Evolutionary conservation across 2,113 vertebrate genomes (phyloP).

Genomic region (Promerops cafer): DNA sequence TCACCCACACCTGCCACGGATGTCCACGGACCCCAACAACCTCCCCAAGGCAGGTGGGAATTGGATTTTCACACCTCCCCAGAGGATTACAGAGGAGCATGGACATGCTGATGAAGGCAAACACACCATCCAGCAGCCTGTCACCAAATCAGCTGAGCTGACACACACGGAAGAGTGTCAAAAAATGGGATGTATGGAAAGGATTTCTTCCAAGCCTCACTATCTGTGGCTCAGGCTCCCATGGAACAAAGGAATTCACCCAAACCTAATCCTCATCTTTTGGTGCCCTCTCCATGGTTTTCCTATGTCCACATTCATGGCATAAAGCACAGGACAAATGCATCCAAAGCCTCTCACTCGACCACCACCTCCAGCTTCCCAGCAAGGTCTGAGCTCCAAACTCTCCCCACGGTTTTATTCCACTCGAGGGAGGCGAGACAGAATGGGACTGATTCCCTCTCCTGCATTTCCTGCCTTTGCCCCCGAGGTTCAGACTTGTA

Average conservation of each 20-base stretch:
- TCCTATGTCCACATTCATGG: rapidly evolving
- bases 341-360: neutral
- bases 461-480: neutral
- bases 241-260: rapidly evolving
- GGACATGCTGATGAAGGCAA: neutral
- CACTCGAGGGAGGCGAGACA: neutral
- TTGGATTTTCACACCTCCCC: neutral
- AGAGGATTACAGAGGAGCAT: neutral
- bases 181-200: neutral
- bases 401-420: neutral
- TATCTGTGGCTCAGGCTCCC: neutral
- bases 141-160: rapidly evolving
- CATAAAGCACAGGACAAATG: neutral
- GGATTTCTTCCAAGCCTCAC: neutral
- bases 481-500: neutral
- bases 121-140: neutral
- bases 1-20: neutral
- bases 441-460: rapidly evolving
- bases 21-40: neutral
- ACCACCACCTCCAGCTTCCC: neutral
- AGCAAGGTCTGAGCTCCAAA: neutral
- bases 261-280: neutral
- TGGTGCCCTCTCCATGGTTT: neutral
- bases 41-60: rapidly evolving
- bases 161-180: rapidly evolving